A percentile compares a stretch with the other conserved stretches of the same genome.
phyloP scores from a whole-genome alignment of 2,113 vertebrate genomes.

The Oenanthe oenanthe region DNA sequence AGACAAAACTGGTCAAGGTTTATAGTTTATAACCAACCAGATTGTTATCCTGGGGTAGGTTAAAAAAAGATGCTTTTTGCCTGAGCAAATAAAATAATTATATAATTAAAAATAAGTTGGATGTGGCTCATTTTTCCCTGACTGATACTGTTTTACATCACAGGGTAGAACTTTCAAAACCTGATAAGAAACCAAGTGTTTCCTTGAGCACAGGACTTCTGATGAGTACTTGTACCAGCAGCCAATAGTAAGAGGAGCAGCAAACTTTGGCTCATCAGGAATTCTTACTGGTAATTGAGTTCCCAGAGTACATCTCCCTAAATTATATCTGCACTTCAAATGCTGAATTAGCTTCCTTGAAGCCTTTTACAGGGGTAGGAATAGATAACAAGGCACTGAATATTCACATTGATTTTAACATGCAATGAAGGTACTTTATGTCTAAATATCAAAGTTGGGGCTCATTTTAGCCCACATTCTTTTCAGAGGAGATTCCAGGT shows the following conservation, averaged over 20 bases:
- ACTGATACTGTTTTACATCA: neutral
- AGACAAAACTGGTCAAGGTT: neutral
- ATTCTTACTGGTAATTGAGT: neutral
- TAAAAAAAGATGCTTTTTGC: neutral
- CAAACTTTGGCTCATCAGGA: neutral
- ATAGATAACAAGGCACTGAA: neutral
- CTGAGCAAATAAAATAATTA: neutral
- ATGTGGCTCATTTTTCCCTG: neutral
- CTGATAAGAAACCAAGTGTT: neutral
- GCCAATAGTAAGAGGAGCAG: neutral
- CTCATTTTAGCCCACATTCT: neutral
- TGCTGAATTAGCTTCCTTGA: neutral
- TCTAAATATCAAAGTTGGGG: neutral
- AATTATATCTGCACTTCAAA: neutral
- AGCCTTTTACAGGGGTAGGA: neutral
- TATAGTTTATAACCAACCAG: neutral
- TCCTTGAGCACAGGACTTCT: neutral
- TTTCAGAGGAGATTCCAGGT: neutral
- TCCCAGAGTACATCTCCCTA: neutral
- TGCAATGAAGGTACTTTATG: neutral
- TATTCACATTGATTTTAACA: neutral
- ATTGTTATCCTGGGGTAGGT: neutral
- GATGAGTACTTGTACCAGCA: neutral
- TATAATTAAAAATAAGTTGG: neutral
- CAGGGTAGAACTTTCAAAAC: neutral